phyloP scores from a whole-genome alignment of 2,797 vertebrate species.

The Nasua narica region DNA sequence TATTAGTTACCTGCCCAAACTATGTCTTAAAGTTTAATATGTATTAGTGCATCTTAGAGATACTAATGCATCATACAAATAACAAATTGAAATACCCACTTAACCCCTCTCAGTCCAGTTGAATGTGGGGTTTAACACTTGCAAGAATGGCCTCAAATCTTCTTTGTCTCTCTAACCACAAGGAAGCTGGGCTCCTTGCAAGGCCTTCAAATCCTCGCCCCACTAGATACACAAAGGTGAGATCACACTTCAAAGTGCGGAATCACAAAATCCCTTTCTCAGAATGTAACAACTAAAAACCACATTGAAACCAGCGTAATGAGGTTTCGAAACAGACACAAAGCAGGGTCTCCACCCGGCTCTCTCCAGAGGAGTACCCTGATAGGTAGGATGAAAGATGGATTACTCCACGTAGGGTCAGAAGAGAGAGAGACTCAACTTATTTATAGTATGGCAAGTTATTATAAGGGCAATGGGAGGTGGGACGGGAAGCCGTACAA shows the following conservation, averaged over 20 bases:
- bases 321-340: constrained; percentile 6
- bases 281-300: neutral
- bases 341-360: neutral
- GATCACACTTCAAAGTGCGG: neutral
- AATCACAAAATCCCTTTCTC: neutral
- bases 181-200: neutral
- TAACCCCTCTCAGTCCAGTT: neutral
- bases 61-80: neutral
- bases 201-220: neutral
- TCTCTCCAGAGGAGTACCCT: neutral
- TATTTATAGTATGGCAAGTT: neutral
- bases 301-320: neutral
- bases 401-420: neutral
- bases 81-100: neutral
- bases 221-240: neutral
- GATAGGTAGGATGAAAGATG: neutral
- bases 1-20: neutral
- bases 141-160: neutral
- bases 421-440: neutral
- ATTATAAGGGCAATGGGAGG: rapidly evolving
- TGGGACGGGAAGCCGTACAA: neutral
- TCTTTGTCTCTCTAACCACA: neutral
- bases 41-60: neutral
- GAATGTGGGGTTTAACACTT: neutral
- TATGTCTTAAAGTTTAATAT: neutral